Evolutionary conservation across 2,888 invertebrate genomes (phyloP).

Genomic region (Nomada ruficornis): DNA sequence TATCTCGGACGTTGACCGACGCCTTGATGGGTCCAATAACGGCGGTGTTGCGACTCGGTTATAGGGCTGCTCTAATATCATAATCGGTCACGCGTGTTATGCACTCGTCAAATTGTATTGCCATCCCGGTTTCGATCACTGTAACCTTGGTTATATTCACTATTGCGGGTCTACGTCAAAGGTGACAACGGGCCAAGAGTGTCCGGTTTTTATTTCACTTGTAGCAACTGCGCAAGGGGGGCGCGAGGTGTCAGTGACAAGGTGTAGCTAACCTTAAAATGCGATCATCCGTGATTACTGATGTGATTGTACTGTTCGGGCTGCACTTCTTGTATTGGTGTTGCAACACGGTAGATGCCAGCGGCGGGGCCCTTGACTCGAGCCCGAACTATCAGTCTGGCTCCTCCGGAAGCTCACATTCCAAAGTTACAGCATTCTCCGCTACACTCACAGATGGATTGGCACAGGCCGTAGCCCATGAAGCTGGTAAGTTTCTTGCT

Average conservation of each 20-base stretch:
- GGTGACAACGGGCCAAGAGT: slow-evolving; percentile 61
- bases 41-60: slow-evolving; percentile 55
- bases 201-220: slow-evolving; percentile 46
- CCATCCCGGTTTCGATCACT: slow-evolving; percentile 63
- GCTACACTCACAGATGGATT: slow-evolving; percentile 86
- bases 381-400: slow-evolving; percentile 73
- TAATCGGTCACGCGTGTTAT: slow-evolving; percentile 69
- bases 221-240: slow-evolving; percentile 64
- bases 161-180: slow-evolving; percentile 61
- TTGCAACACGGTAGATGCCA: slow-evolving; percentile 75
- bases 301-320: slow-evolving; percentile 78
- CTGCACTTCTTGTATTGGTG: slow-evolving; percentile 77
- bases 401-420: slow-evolving; percentile 69
- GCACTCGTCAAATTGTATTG: slow-evolving; percentile 55
- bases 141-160: slow-evolving; percentile 71
- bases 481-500: slow-evolving; percentile 84
- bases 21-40: slow-evolving; percentile 69
- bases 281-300: slow-evolving; percentile 78
- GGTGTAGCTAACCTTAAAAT: slow-evolving; percentile 81
- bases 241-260: slow-evolving; percentile 72
- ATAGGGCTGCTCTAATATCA: slow-evolving; percentile 56
- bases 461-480: slow-evolving; percentile 86
- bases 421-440: slow-evolving; percentile 78
- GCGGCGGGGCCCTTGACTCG: slow-evolving; percentile 82
- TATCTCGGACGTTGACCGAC: slow-evolving; percentile 53